Evolutionary conservation across 2,113 vertebrate species (phyloP).

Genomic region (Cebus imitator): DNA sequence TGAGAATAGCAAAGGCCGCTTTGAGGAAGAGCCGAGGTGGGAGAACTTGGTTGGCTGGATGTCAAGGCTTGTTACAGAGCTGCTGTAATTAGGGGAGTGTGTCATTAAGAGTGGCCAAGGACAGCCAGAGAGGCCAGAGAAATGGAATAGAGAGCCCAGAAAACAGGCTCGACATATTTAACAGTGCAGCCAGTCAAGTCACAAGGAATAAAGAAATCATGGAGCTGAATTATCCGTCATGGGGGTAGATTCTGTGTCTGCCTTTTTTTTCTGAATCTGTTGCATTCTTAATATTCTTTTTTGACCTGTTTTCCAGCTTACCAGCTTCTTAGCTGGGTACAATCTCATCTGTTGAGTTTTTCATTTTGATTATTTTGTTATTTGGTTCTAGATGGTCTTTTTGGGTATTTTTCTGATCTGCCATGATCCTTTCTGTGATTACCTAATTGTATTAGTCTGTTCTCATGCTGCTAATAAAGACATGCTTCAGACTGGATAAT

Average conservation of each 20-base stretch:
- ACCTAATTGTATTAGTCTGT: too few species aligned
- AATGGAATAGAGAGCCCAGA: neutral
- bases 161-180: neutral
- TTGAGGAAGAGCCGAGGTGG: neutral
- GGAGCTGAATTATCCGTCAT: fast-evolving
- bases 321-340: neutral
- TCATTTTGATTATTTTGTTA: neutral
- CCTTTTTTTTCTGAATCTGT: neutral
- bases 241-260: fast-evolving
- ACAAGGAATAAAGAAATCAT: neutral
- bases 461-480: too few species aligned
- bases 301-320: neutral
- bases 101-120: neutral
- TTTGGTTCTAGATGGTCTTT: neutral
- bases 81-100: neutral
- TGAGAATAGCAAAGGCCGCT: neutral
- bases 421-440: neutral
- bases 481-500: too few species aligned
- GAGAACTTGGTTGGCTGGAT: neutral
- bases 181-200: too few species aligned
- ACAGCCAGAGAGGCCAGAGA: neutral
- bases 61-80: neutral
- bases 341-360: neutral
- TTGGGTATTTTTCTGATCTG: neutral
- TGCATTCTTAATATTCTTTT: neutral